Percentiles rank a stretch among this genome's conserved stretches.
Evolutionary conservation across 2,797 vertebrate genomes (phyloP).

Genomic region (Syndactyla subalaris): DNA sequence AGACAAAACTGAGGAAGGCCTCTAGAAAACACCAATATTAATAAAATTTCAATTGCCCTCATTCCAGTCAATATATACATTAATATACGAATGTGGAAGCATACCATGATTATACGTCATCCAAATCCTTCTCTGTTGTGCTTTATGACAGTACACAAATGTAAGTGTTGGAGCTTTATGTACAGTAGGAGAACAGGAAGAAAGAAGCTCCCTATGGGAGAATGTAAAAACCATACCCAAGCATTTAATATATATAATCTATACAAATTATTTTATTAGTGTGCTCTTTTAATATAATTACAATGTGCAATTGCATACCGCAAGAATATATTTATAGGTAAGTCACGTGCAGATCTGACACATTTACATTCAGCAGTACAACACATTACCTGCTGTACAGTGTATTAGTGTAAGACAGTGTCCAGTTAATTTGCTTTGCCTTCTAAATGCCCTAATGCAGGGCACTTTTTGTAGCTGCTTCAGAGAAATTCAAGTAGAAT

Average conservation of each 20-base stretch:
- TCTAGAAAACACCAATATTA: slow-evolving; percentile 74
- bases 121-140: slow-evolving; percentile 58
- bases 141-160: slow-evolving; percentile 62
- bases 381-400: slow-evolving; percentile 60
- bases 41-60: slow-evolving; percentile 75
- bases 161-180: slow-evolving; percentile 67
- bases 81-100: slow-evolving; percentile 50
- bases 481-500: slow-evolving; percentile 77
- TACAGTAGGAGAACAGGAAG: slow-evolving; percentile 76
- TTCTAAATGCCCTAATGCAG: slow-evolving; percentile 53
- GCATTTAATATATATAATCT: slow-evolving; percentile 84
- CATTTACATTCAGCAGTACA: slow-evolving; percentile 71
- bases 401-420: slow-evolving; percentile 34
- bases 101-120: slow-evolving; percentile 34
- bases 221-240: slow-evolving; percentile 81
- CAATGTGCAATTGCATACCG: slow-evolving; percentile 85
- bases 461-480: slow-evolving; percentile 72
- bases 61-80: slow-evolving; percentile 75
- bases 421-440: slow-evolving; percentile 62
- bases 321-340: slow-evolving; percentile 77
- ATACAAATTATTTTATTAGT: slow-evolving; percentile 88
- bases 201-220: slow-evolving; percentile 75
- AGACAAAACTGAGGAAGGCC: slow-evolving; percentile 75
- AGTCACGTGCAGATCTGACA: slow-evolving; percentile 73
- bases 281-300: slow-evolving; percentile 91